These are phyloP conservation scores for Microtus oregoni DNA, from an alignment of 2,113 vertebrate species.

Conservation along the genomic window DNA sequence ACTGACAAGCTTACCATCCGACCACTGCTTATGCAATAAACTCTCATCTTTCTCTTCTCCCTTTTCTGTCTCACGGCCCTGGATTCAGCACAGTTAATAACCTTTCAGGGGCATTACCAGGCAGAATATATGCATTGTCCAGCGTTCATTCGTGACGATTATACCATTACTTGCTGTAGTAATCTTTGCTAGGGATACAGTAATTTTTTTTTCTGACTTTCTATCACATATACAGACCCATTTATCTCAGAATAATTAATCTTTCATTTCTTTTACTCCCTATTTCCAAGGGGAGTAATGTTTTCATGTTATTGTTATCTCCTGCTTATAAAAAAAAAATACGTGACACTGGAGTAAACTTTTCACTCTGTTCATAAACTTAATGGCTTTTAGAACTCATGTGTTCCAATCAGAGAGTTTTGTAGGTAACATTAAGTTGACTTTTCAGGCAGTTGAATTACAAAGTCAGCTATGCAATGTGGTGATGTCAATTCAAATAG, in stretches of 20 bases:
- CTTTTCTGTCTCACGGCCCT: background rate
- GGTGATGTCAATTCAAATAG: conserved; percentile 51
- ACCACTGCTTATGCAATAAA: conserved; percentile 46
- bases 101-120: background rate
- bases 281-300: conserved; percentile 66
- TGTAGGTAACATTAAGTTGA: conserved; percentile 70
- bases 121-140: background rate
- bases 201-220: conserved; percentile 39
- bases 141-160: conserved; percentile 12
- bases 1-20: background rate
- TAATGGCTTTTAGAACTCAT: conserved; percentile 73
- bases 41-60: conserved; percentile 16
- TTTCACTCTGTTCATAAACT: conserved; percentile 70
- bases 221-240: conserved; percentile 18
- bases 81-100: conserved; percentile 25
- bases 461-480: conserved; percentile 6
- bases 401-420: conserved; percentile 64
- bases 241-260: conserved; percentile 59
- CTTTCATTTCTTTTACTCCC: conserved; percentile 45
- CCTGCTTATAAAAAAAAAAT: conserved; percentile 73
- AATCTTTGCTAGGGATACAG: background rate
- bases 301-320: conserved; percentile 76
- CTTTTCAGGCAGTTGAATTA: conserved; percentile 67
- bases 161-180: background rate
- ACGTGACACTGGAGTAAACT: conserved; percentile 69